These are phyloP conservation scores for Rhabditoides inermis DNA, from an alignment of 2,888 invertebrate genomes.

Conservation along the genomic window DNA sequence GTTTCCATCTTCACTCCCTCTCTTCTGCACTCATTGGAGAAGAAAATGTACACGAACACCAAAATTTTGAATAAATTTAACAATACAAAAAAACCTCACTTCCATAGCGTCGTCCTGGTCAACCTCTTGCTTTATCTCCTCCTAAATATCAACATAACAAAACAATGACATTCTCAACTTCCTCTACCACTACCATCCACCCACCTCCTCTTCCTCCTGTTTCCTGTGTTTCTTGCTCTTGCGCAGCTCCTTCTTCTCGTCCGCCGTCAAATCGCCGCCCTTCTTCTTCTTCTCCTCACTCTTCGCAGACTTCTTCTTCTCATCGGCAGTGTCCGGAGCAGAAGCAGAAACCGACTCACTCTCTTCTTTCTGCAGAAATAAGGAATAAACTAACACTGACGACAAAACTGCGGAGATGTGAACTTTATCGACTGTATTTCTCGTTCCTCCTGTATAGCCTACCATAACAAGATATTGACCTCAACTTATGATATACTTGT, in stretches of 20 bases:
- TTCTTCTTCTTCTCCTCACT: constrained; percentile 7
- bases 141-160: not conserved
- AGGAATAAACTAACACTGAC: no score
- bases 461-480: constrained; percentile 20
- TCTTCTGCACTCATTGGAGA: no score
- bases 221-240: constrained; percentile 5
- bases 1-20: no score
- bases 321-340: no score
- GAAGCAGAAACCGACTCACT: no score
- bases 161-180: constrained; percentile 1
- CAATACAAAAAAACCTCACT: no score
- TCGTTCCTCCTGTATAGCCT: constrained; percentile 40
- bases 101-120: constrained; percentile 8
- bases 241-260: constrained; percentile 7
- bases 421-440: constrained; percentile 14
- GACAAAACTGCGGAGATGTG: no score
- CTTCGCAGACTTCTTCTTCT: constrained; percentile 14
- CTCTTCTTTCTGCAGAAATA: no score
- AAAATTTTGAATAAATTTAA: no score
- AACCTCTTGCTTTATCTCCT: constrained; percentile 8
- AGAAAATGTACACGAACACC: no score
- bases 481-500: constrained; percentile 23
- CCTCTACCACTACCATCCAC: constrained; percentile 8
- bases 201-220: constrained; percentile 1
- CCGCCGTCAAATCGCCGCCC: constrained; percentile 4